A percentile compares a stretch with the other conserved stretches of the same genome.
Evolutionary conservation across 2,797 vertebrate species (phyloP).

Genomic region (Denticeps clupeoides): DNA sequence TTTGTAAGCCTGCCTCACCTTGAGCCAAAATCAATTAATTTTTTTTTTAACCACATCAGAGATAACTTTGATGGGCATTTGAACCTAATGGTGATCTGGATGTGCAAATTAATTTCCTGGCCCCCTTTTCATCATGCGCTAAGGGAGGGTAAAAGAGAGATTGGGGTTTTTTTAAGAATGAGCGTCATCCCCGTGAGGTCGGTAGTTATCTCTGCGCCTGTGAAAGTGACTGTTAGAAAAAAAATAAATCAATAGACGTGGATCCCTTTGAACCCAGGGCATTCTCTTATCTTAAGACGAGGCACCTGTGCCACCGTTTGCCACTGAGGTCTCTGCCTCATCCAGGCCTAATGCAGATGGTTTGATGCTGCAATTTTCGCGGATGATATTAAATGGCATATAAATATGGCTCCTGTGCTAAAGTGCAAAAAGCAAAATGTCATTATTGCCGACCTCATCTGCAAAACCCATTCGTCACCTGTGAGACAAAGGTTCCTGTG

Average conservation of each 20-base stretch:
- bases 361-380: constrained; percentile 2
- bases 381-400: constrained; percentile 15
- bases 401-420: too few species aligned
- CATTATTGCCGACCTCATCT: too few species aligned
- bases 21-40: constrained; percentile 1
- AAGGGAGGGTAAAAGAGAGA: not conserved
- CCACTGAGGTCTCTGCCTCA: not conserved
- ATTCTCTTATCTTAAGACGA: constrained; percentile 27
- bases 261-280: constrained; percentile 17
- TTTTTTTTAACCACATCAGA: constrained; percentile 5
- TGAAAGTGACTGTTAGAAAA: constrained; percentile 13
- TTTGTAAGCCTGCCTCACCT: constrained; percentile 2
- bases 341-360: constrained; percentile 1
- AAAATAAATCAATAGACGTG: constrained; percentile 14
- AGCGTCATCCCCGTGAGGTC: constrained; percentile 1
- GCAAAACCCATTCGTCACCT: too few species aligned
- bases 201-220: constrained; percentile 17
- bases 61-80: constrained; percentile 15
- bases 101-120: constrained; percentile 19
- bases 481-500: too few species aligned
- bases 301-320: constrained; percentile 19
- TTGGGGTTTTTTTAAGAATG: not conserved
- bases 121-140: constrained; percentile 9
- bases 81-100: constrained; percentile 12
- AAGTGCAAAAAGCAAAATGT: too few species aligned